Percentiles rank a stretch among this genome's conserved stretches.
Conservation (phyloP, 2,888 invertebrate species). For the Agrochola lychnidis region DNA sequence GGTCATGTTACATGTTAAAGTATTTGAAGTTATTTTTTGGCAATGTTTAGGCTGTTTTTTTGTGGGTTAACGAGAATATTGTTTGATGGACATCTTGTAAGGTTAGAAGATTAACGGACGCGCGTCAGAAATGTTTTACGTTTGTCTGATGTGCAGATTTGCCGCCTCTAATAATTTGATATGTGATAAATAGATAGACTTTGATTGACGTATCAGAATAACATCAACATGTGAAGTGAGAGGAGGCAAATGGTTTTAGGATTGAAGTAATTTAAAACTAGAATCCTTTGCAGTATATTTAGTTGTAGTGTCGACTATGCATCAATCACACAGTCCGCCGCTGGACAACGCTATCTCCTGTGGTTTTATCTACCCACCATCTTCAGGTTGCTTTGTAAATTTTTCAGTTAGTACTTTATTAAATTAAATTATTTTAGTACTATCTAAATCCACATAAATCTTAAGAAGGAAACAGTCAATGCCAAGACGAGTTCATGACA, state of each 20-base stretch:
- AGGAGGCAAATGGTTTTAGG: slow-evolving; percentile 8
- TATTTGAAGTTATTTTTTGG: slow-evolving; percentile 53
- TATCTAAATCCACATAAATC: not conserved
- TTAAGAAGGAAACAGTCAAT: slow-evolving; percentile 25
- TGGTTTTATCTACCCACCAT: not conserved
- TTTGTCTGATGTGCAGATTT: slow-evolving; percentile 51
- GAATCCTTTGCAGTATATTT: slow-evolving; percentile 5
- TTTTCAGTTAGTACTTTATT: not conserved
- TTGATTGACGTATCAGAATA: slow-evolving; percentile 58
- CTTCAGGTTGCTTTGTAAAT: not conserved
- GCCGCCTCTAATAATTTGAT: slow-evolving; percentile 59
- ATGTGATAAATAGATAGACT: slow-evolving; percentile 58
- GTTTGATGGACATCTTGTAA: slow-evolving; percentile 61
- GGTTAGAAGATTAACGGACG: slow-evolving; percentile 59
- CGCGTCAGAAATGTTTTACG: slow-evolving; percentile 48
- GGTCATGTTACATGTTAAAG: slow-evolving; percentile 51
- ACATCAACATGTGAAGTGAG: slow-evolving; percentile 40
- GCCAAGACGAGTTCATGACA: slow-evolving; percentile 41
- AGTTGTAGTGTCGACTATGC: not conserved
- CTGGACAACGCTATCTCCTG: not conserved
- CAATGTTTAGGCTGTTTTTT: slow-evolving; percentile 52
- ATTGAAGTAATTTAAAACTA: slow-evolving; percentile 19
- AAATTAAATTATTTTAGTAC: not conserved
- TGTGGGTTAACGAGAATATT: slow-evolving; percentile 61
- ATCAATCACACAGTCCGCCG: not conserved